These are phyloP conservation scores for Lepidiolamprologus cunningtoni DNA, from an alignment of 2,113 vertebrate genomes.

Conservation along the genomic window DNA sequence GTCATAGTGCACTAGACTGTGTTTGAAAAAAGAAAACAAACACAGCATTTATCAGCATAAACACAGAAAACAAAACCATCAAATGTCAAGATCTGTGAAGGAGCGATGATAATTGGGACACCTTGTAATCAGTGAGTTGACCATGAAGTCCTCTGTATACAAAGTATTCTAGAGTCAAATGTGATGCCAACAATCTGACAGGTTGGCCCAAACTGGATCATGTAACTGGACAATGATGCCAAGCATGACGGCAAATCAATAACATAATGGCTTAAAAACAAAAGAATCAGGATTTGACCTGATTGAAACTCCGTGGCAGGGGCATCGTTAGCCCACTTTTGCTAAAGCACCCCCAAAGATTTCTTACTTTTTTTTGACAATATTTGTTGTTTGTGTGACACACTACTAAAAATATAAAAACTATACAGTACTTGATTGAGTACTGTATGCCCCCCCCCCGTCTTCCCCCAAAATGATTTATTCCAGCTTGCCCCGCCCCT, in stretches of 20 bases:
- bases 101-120: background rate
- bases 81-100: background rate
- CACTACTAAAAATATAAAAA: background rate
- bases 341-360: background rate
- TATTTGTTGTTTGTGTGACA: background rate
- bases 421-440: background rate
- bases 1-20: background rate
- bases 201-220: background rate
- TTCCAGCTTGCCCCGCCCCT: fast-evolving
- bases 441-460: background rate
- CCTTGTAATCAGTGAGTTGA: fast-evolving
- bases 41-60: background rate
- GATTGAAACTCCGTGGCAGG: background rate
- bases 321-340: background rate
- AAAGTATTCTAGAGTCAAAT: background rate
- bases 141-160: background rate
- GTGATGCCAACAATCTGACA: background rate
- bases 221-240: background rate
- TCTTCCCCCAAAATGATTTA: too few species aligned
- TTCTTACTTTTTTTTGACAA: background rate
- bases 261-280: background rate
- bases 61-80: background rate
- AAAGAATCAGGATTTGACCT: fast-evolving
- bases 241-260: background rate
- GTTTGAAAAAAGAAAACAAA: background rate